phyloP scores from a whole-genome alignment of 2,113 vertebrate species.

The Rhodinocichla rosea region DNA sequence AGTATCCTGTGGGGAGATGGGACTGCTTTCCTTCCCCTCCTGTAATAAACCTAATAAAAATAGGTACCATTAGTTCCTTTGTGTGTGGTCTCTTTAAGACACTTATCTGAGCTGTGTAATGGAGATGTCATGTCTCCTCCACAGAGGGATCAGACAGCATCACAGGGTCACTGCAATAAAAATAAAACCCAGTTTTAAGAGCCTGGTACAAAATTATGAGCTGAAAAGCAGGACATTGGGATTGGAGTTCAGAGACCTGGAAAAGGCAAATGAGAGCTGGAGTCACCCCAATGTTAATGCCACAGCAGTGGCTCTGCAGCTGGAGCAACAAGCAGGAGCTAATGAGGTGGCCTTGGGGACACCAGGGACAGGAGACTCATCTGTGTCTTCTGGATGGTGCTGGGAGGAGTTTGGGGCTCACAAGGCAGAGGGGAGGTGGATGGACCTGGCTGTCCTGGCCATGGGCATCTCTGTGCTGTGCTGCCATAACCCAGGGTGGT shows the following conservation, averaged over 20 bases:
- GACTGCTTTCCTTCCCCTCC: constrained; percentile 53
- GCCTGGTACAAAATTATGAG: not conserved
- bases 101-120: constrained; percentile 59
- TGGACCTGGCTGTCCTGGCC: not conserved
- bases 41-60: constrained; percentile 69
- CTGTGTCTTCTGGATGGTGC: not conserved
- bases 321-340: not conserved
- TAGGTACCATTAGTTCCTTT: constrained; percentile 61
- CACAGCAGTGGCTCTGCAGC: not conserved
- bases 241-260: not conserved
- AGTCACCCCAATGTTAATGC: not conserved
- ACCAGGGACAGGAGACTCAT: not conserved
- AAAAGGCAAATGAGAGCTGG: not conserved
- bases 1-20: constrained; percentile 60
- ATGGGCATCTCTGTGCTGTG: not conserved
- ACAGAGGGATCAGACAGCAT: constrained; percentile 8
- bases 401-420: not conserved
- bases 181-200: constrained; percentile 47
- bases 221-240: not conserved
- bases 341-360: not conserved
- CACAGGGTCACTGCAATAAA: constrained; percentile 35
- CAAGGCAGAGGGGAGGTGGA: not conserved
- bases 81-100: constrained; percentile 65
- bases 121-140: constrained; percentile 60
- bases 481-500: not conserved